phyloP scores from a whole-genome alignment of 2,888 invertebrate species.

The Cataglyphis livida region DNA sequence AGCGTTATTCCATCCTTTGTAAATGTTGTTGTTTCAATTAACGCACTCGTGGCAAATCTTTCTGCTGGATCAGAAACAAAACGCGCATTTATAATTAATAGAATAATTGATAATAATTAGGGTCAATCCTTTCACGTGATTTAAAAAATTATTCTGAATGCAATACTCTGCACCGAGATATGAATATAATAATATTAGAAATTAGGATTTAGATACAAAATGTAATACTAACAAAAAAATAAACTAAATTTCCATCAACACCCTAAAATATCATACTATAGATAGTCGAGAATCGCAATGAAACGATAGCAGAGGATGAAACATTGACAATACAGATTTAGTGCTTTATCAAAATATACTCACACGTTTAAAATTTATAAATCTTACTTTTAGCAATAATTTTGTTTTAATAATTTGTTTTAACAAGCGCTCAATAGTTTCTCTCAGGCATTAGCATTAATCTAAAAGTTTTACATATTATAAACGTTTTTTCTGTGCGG shows the following conservation, averaged over 20 bases:
- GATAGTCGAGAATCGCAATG: slow-evolving; percentile 1
- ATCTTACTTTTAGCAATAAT: slow-evolving; percentile 49
- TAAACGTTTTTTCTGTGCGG: slow-evolving; percentile 27
- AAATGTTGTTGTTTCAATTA: slow-evolving; percentile 40
- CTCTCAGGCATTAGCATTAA: slow-evolving; percentile 23
- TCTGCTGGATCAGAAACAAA: slow-evolving; percentile 62
- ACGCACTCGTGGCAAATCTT: slow-evolving; percentile 14
- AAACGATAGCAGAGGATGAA: slow-evolving; percentile 40
- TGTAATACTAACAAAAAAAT: slow-evolving; percentile 32
- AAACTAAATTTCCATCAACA: neutral
- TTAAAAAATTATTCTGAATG: slow-evolving; percentile 31
- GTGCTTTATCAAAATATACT: slow-evolving; percentile 34
- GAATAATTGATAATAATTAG: neutral
- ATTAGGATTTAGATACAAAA: slow-evolving; percentile 23
- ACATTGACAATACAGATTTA: slow-evolving; percentile 48
- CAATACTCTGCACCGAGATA: neutral
- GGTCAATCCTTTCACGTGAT: slow-evolving; percentile 27
- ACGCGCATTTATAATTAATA: neutral
- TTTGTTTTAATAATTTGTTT: slow-evolving; percentile 35
- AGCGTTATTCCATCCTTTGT: slow-evolving; percentile 35
- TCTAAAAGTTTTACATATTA: slow-evolving; percentile 35
- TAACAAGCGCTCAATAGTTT: slow-evolving; percentile 48
- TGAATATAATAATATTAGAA: slow-evolving; percentile 1
- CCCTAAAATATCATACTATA: slow-evolving; percentile 8
- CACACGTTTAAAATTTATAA: neutral